These are phyloP conservation scores for Stomorhina lunata DNA, from an alignment of 2,888 invertebrate species.

Conservation along the genomic window DNA sequence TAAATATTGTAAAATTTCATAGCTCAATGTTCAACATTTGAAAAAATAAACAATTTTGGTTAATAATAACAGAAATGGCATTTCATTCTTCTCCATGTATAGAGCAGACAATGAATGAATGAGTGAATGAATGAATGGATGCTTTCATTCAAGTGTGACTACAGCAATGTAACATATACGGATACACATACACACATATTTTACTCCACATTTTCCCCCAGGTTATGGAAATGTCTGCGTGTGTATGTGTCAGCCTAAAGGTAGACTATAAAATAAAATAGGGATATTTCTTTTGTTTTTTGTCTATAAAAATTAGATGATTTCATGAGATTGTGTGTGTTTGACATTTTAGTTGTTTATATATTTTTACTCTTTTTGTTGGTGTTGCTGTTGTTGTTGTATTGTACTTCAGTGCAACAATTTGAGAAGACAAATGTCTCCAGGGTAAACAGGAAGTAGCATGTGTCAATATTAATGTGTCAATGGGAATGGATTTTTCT, in stretches of 20 bases:
- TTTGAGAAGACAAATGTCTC: slow-evolving; percentile 52
- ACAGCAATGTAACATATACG: too few species aligned
- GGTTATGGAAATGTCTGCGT: slow-evolving; percentile 28
- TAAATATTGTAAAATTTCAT: too few species aligned
- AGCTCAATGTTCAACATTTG: too few species aligned
- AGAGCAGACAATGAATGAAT: too few species aligned
- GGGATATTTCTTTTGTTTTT: not conserved
- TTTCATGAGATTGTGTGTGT: slow-evolving; percentile 36
- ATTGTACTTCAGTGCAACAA: slow-evolving; percentile 27
- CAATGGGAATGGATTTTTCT: slow-evolving; percentile 47
- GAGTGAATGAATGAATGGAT: too few species aligned
- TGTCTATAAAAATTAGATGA: slow-evolving; percentile 50
- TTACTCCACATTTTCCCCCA: not conserved
- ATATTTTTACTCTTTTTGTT: not conserved
- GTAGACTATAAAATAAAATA: slow-evolving; percentile 35
- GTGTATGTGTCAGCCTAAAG: slow-evolving; percentile 39
- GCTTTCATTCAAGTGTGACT: too few species aligned
- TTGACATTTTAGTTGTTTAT: not conserved
- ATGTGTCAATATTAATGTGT: slow-evolving; percentile 60
- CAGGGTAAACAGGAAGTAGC: slow-evolving; percentile 51
- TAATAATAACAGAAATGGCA: too few species aligned
- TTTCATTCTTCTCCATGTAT: too few species aligned
- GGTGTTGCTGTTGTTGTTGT: not conserved
- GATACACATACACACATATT: not conserved
- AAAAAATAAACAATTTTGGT: too few species aligned